Base-by-base conservation (phyloP, 2,888 invertebrate species). In the Anthophora plumipes region DNA sequence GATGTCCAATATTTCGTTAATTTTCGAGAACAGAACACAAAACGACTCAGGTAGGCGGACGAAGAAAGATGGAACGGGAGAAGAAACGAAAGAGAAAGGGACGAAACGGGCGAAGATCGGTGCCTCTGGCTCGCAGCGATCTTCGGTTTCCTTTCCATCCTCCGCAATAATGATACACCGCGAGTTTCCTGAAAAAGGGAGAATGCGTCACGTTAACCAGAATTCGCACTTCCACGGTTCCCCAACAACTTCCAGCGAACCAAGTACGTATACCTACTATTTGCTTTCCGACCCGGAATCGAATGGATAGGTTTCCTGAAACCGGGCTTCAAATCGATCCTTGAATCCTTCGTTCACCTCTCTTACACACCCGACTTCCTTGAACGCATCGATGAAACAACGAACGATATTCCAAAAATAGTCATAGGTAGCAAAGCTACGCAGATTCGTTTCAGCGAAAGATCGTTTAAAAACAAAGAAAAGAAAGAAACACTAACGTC, bases 161-260 rank as follows among this genome's bases (percentile, higher is more conserved):
- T 83, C 78, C 50, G 25, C 77, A 84, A 82, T 91, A 91, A 91
- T 91, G 77, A 91, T 88, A 91, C 86, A 84, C 86, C 85, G 69
- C 73, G 77, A 84, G 83, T 83, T 90, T 89, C 84, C 85, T 87
- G 85, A 89, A 89, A 91, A 89, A 87, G 82, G 81, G 82, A 82
- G 85, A 76, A 87, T 78, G 84, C 91, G 91, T 90, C 91, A 88
- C 86, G 85, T 85, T 89, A 90, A 88, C 85, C 85, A 83, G 89
- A 89, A 90, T 89, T 77, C 88, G 74, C 85, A 80, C 81, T 84
- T 80, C 73, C 77, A 77, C 77, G 77, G 70, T 82, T 77, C 82
- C 72, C 76, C 70, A 86, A 90, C 86, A 54, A 87, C 82, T 90
- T 90, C 88, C 86, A 85, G 80, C 82, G 87, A 90, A 88, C 73